Conservation (phyloP, 2,888 invertebrate genomes). For the Cotesia congregata region DNA sequence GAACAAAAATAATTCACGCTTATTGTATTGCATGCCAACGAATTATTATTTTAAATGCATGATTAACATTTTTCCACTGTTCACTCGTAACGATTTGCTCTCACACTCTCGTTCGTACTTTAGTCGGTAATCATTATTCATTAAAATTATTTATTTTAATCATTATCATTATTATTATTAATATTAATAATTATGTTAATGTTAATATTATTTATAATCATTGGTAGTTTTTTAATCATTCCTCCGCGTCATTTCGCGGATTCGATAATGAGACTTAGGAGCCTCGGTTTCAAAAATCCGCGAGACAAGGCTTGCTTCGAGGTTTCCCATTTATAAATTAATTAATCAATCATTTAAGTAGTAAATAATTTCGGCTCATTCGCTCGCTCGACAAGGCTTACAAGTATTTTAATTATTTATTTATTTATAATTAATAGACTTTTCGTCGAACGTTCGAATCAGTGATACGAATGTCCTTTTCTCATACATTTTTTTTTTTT, state of each 20-base stretch:
- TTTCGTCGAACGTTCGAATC: slow-evolving; percentile 68
- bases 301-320: slow-evolving; percentile 65
- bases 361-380: slow-evolving; percentile 57
- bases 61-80: slow-evolving; percentile 8
- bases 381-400: slow-evolving; percentile 67
- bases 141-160: background rate
- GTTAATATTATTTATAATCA: slow-evolving; percentile 37
- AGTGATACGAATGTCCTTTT: slow-evolving; percentile 56
- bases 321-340: slow-evolving; percentile 43
- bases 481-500: slow-evolving; percentile 45
- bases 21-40: slow-evolving; percentile 1
- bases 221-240: slow-evolving; percentile 43
- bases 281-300: slow-evolving; percentile 57
- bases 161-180: background rate
- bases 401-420: slow-evolving; percentile 36
- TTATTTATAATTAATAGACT: slow-evolving; percentile 34
- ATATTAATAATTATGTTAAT: background rate
- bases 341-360: slow-evolving; percentile 46
- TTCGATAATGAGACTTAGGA: slow-evolving; percentile 52
- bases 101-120: background rate
- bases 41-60: background rate
- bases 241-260: slow-evolving; percentile 65
- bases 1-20: background rate
- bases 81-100: background rate
- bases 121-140: background rate